Base-by-base conservation (phyloP, 2,888 invertebrate species). In the Parnassius orleans region DNA sequence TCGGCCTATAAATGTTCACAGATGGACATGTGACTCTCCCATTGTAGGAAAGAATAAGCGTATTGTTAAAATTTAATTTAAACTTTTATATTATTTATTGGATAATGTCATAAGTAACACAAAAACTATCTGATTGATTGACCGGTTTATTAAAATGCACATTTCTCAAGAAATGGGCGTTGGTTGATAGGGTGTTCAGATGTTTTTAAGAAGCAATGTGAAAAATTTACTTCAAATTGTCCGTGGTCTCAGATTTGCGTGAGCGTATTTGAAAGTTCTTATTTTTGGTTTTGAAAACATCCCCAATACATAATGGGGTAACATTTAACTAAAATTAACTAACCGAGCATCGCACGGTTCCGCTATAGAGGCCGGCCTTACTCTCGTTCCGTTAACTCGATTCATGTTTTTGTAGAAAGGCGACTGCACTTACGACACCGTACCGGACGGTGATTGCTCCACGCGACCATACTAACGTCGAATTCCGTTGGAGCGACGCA, bases 401-500 rank as follows among this genome's bases (percentile, higher is more conserved):
- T 70, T 68, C 70, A 68, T 65, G 68, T 67, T 69, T 68, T 69
- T 74, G 72, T 71, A 73, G 48, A 74, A 75, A 74, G 72, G 74
- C 67, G 60, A 52, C 58, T 63, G 64, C 48, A 14, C 48, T 76
- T 76, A 71, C 73, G 64, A 69, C 69, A 77, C 58, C 48, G 59
- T 42, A 68, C 71, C 70, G 70, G 74, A 72, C 65, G 60, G 66
- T 58, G 54, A 50, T 74, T 74, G 70, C 72, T 64, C 64, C 65
- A 74, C 59, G 48, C 60, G 56, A 48, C 62, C 60, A 63, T 57
- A 55, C 60, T 63, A 48, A 48, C 64, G 65, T 64, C 60, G 65
- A 64, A 70, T 67, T 69, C 67, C 64, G 58, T 57, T 47, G 46
- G 57, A 60, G 43, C 12, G 59, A 61, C 59, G 53, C 59, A 59